Conservation (phyloP, 2,888 invertebrate species). For the Adela reaumurella region DNA sequence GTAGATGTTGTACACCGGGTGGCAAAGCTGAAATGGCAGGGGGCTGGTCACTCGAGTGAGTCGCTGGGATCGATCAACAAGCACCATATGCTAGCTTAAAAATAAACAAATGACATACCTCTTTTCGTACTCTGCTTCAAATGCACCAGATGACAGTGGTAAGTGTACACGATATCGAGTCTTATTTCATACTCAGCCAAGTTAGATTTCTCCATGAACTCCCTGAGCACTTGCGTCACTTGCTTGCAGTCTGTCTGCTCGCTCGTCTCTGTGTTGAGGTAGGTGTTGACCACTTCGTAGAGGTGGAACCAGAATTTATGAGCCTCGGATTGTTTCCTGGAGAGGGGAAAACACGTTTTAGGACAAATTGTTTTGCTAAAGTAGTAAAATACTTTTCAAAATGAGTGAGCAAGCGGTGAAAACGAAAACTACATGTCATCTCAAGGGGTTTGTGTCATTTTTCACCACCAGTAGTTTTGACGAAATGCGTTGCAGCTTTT, state of each 20-base stretch:
- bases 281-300: conserved; percentile 67
- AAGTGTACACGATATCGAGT: conserved; percentile 72
- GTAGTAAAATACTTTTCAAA: too few species aligned
- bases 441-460: too few species aligned
- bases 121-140: conserved; percentile 37
- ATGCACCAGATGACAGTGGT: conserved; percentile 75
- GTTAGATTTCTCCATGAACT: conserved; percentile 79
- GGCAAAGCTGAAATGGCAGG: too few species aligned
- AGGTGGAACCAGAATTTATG: conserved; percentile 91
- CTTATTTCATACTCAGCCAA: conserved; percentile 81
- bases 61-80: too few species aligned
- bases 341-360: conserved; percentile 7
- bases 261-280: conserved; percentile 29
- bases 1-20: too few species aligned
- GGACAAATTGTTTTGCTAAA: too few species aligned
- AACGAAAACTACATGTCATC: too few species aligned
- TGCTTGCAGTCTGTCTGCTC: conserved; percentile 9
- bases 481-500: too few species aligned
- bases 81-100: too few species aligned
- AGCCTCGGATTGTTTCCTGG: conserved; percentile 62
- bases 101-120: conserved; percentile 24
- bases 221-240: conserved; percentile 60
- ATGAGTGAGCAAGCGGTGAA: too few species aligned
- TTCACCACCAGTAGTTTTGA: too few species aligned
- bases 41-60: too few species aligned